These are phyloP conservation scores for Rattus rattus DNA, from an alignment of 2,113 vertebrate species.

Conservation along the genomic window DNA sequence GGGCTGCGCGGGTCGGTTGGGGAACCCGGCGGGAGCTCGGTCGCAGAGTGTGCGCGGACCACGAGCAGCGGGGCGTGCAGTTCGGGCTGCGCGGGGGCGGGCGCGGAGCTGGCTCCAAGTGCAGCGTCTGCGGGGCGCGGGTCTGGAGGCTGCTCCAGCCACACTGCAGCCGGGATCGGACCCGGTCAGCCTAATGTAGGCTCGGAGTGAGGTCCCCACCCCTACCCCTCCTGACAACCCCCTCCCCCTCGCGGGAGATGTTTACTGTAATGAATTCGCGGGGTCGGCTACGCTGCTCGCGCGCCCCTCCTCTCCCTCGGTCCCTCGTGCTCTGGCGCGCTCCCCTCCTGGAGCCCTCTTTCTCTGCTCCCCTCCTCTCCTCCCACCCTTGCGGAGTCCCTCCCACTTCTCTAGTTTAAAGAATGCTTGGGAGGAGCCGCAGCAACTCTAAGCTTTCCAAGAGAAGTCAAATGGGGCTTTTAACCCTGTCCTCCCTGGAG, in stretches of 20 bases:
- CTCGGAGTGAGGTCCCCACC: conserved; percentile 69
- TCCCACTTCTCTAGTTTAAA: conserved; percentile 90
- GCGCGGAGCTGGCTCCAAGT: conserved; percentile 68
- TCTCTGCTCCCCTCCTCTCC: conserved; percentile 74
- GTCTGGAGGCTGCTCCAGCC: conserved; percentile 77
- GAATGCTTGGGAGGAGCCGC: conserved; percentile 92
- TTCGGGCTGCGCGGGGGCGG: neutral
- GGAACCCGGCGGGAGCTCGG: neutral
- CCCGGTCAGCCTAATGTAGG: conserved; percentile 86
- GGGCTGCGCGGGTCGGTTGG: conserved; percentile 46
- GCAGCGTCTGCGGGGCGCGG: conserved; percentile 80
- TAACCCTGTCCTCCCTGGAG: conserved; percentile 81
- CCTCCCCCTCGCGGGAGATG: conserved; percentile 83
- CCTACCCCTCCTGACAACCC: conserved; percentile 86
- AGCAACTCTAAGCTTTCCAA: conserved; percentile 87
- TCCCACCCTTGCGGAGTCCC: conserved; percentile 83
- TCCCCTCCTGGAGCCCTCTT: conserved; percentile 69
- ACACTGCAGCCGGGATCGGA: conserved; percentile 86
- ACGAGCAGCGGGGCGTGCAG: neutral
- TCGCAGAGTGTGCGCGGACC: neutral
- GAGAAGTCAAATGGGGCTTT: conserved; percentile 83
- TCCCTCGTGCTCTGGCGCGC: conserved; percentile 70
- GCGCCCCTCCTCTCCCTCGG: conserved; percentile 61
- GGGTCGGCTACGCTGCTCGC: conserved; percentile 82
- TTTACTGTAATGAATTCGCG: conserved; percentile 92